Base-by-base conservation (phyloP, 2,113 vertebrate genomes). In the Solea senegalensis region DNA sequence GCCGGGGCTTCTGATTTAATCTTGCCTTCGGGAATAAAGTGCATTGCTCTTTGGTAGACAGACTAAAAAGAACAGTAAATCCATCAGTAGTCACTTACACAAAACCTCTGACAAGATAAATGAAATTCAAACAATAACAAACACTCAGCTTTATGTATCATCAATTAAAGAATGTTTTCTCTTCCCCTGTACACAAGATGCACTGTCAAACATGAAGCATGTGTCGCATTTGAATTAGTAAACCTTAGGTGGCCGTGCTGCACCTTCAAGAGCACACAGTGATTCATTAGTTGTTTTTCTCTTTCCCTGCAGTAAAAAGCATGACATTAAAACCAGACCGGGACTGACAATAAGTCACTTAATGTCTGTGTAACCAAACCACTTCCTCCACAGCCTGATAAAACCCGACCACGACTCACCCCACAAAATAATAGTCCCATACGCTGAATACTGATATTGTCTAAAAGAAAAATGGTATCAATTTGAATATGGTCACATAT, bases 341-440 rank as follows among this genome's bases (percentile, higher is more conserved):
- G 12, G 27, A 50, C 16, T 15, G 45, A 63, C 56, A 74, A 69
- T 57, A 74, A 69, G 58, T 77, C 50, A 57, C 58, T 61, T 43
- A 44, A 15, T 15, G 26, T 60, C 53, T 64, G 14, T 44, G 43
- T 64, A 54, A 67, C 27, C 62, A 69, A 60, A 75, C 72, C 57
- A 76, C 65, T 73, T 77, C 69, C 43, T 57, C 56, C 49, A 56
- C 6, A 0, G 28, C 53, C 10, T 64, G 63, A 73, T 53, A 56
- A 66, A 69, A 82, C 73, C 8, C 60, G 12, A 76, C 5, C 27
- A 51, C 0, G n/a, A 26, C 48, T 15, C 14, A n/a, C 65, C 21
- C 21, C 21, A 21, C 21, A 21, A 21, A 63, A 11, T 13, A 71
- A 13, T 9, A 28, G 46, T 34, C n/a, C 44, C 27, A 2, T 39